phyloP scores from a whole-genome alignment of 2,113 vertebrate genomes.

The Chiloscyllium plagiosum region DNA sequence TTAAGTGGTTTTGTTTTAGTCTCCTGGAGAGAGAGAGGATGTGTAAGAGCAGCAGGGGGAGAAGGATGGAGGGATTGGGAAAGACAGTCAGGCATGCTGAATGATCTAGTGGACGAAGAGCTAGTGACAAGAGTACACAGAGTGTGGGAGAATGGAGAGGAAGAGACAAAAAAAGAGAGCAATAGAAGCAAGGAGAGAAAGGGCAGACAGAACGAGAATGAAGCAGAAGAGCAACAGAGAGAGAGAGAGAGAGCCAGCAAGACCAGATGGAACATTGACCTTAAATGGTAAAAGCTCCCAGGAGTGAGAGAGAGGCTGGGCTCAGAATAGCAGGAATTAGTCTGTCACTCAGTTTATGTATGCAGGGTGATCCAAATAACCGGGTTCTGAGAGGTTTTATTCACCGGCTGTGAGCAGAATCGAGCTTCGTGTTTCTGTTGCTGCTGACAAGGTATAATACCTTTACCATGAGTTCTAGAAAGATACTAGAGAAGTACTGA shows the following conservation, averaged over 20 bases:
- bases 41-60: not conserved
- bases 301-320: constrained; percentile 89
- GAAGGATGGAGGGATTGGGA: not conserved
- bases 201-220: not conserved
- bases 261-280: constrained; percentile 92
- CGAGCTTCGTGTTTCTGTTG: constrained; percentile 43
- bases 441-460: constrained; percentile 74
- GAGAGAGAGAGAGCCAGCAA: constrained; percentile 52
- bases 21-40: not conserved
- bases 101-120: too few species aligned
- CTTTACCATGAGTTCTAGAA: not conserved
- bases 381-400: not conserved
- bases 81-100: not conserved
- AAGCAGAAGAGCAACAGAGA: not conserved
- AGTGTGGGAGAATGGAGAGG: not conserved
- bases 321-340: constrained; percentile 67
- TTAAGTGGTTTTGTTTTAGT: not conserved
- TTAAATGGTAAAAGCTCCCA: constrained; percentile 99
- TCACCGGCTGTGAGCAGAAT: constrained; percentile 49
- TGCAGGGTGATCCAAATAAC: constrained; percentile 46
- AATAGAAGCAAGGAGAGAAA: not conserved
- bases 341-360: constrained; percentile 60
- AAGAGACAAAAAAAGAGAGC: not conserved
- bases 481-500: too few species aligned
- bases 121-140: not conserved